A percentile compares a stretch with the other conserved stretches of the same genome.
These are phyloP conservation scores for Hippocampus kuda DNA, from an alignment of 2,797 vertebrate genomes.

Conservation along the genomic window DNA sequence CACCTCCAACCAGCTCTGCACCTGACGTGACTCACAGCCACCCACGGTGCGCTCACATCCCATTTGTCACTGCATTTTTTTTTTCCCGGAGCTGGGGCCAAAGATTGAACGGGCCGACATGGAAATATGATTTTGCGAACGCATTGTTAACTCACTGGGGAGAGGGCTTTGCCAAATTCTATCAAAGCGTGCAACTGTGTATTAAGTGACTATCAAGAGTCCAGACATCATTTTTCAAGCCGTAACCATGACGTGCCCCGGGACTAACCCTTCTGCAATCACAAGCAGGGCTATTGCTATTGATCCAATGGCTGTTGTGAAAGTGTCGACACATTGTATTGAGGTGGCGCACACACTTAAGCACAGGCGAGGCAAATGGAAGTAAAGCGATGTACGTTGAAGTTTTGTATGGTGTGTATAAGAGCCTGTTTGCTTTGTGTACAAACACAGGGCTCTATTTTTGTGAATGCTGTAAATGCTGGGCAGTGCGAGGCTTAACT, in stretches of 20 bases:
- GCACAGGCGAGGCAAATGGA: constrained; percentile 12
- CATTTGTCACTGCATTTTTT: constrained; percentile 59
- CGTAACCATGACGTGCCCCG: constrained; percentile 45
- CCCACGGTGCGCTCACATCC: constrained; percentile 46
- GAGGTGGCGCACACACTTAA: neutral
- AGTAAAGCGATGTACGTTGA: neutral
- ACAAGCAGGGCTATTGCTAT: constrained; percentile 44
- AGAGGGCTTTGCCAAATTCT: constrained; percentile 63
- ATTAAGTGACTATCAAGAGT: constrained; percentile 63
- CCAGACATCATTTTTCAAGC: constrained; percentile 58
- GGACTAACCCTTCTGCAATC: constrained; percentile 35
- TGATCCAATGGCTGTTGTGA: constrained; percentile 38
- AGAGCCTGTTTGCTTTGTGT: neutral
- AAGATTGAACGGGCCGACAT: constrained; percentile 59
- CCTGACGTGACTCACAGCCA: constrained; percentile 59
- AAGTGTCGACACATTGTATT: constrained; percentile 33
- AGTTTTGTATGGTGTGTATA: neutral
- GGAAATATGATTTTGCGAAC: constrained; percentile 62
- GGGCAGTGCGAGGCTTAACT: neutral
- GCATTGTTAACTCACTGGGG: constrained; percentile 64
- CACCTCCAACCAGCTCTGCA: constrained; percentile 54
- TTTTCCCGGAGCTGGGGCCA: constrained; percentile 36
- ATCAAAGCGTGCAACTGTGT: constrained; percentile 65
- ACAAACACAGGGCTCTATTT: neutral
- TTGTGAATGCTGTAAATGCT: neutral